Evolutionary conservation across 2,113 vertebrate genomes (phyloP), one percentile per base, ranked within the genome.

Genomic region (Chaenogobius annularis): DNA sequence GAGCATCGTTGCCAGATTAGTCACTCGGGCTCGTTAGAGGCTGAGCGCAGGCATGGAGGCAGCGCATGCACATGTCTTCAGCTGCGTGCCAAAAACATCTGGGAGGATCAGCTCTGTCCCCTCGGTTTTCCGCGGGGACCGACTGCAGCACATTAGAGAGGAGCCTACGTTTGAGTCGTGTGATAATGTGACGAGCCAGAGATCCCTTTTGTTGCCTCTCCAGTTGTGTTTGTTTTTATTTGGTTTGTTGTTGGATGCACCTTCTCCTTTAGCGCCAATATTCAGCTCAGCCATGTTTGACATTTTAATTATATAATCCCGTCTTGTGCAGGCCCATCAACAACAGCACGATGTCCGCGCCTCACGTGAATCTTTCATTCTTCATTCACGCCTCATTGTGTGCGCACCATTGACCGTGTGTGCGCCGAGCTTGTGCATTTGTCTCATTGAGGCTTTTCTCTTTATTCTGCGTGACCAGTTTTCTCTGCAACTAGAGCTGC

Each of bases 1-100:
- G 85, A 17, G 87, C 87, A 89, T 88, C 88, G 84, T 90, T 80
- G 81, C 83, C 87, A 91, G 91, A 91, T 88, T 82, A 91, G 85
- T 90, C 83, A 82, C 84, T 90, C 81, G 81, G 80, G 77, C 87
- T 88, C 73, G 86, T 87, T 77, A 79, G 84, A 76, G 80, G 84
- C 83, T 11, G 35, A 66, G 83, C 80, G 81, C 87, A 75, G 72
- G 78, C 84, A 86, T 83, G 85, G 86, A 85, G 80, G 61, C 80
- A 77, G 80, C 80, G 79, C 84, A 85, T 62, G 22, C 46, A 58
- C 63, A 31, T 46, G 71, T 75, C 78, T 78, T 81, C 70, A 81
- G 83, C 76, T 78, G 61, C n/a, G 61, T 43, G 81, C 74, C 59
- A 35, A 74, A 35, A 74, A 74, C 78, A 81, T 85, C 86, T 79